Base-by-base conservation (phyloP, 2,888 invertebrate species). In the Erynnis tages region DNA sequence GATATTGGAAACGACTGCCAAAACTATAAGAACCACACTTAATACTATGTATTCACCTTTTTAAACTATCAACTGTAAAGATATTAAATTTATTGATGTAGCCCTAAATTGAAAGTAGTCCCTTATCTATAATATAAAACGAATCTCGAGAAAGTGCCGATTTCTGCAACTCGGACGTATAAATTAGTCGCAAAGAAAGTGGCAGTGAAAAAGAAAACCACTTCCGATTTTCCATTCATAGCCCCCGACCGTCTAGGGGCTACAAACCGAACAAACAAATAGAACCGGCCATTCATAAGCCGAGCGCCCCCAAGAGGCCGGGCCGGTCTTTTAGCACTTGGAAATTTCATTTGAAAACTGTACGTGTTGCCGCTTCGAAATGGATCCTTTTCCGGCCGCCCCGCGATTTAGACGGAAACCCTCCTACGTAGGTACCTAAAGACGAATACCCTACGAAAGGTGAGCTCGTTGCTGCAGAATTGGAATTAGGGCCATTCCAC, bases 271-370 rank as follows among this genome's bases (percentile, higher is more conserved):
- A 44, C 52, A 48, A 44, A 35, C 43, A 54, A 58, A 58, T 43
- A 52, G 47, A 43, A 54, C 32, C 47, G 53, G 50, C 54, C 50
- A 56, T 59, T 57, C 55, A 57, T 54, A 55, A 37, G 34, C 16
- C 41, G 49, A 52, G 25, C 44, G 47, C 38, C 66, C 74, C 71
- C 75, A 47, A 54, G 71, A 67, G 76, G 70, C 56, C 65, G 67
- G 25, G 34, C 27, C 43, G 43, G 41, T 69, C 71, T 69, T 71
- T 75, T 70, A 73, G 70, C 74, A 71, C 77, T 81, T 74, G 73
- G 76, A 81, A 84, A 85, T 84, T 86, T 85, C 81, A 85, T 86
- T 86, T 79, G 75, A 73, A 60, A 74, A 66, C 67, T 59, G 80
- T 84, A 88, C 88, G 88, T 88, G 88, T 77, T 65, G 61, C 71